Evolutionary conservation across 2,113 vertebrate genomes (phyloP).

Genomic region (Oncorhynchus tshawytscha): DNA sequence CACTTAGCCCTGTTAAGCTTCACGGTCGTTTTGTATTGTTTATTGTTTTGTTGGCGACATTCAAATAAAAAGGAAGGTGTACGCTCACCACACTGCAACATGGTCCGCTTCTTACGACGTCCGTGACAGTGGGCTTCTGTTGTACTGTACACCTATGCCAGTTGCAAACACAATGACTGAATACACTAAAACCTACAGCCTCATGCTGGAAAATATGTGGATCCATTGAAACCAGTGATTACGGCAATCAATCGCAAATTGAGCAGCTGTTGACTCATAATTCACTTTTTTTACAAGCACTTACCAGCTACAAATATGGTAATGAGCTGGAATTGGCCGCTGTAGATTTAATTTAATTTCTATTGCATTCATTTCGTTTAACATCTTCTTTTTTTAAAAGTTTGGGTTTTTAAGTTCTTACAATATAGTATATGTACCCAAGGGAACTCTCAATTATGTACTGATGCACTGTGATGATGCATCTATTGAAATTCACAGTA

Average conservation of each 20-base stretch:
- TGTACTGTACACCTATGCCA: neutral
- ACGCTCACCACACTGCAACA: no score
- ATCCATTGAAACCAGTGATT: slow-evolving; percentile 1
- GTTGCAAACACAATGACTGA: neutral
- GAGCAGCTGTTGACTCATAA: slow-evolving; percentile 2
- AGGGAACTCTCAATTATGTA: neutral
- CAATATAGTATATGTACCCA: neutral
- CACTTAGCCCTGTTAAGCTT: no score
- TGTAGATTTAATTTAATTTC: neutral
- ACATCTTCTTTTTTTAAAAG: neutral
- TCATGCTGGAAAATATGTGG: neutral
- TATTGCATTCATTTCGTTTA: neutral
- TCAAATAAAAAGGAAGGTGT: no score
- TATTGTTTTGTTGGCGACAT: no score
- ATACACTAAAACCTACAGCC: neutral
- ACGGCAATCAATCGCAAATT: neutral
- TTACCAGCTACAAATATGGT: neutral
- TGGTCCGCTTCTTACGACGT: no score
- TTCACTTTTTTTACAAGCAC: neutral
- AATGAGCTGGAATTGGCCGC: neutral
- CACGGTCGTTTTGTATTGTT: no score
- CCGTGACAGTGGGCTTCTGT: neutral
- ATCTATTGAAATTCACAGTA: neutral
- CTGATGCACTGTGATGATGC: neutral
- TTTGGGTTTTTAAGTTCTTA: neutral